Conservation (phyloP, 2,113 vertebrate species). For the Corythoichthys intestinalis region DNA sequence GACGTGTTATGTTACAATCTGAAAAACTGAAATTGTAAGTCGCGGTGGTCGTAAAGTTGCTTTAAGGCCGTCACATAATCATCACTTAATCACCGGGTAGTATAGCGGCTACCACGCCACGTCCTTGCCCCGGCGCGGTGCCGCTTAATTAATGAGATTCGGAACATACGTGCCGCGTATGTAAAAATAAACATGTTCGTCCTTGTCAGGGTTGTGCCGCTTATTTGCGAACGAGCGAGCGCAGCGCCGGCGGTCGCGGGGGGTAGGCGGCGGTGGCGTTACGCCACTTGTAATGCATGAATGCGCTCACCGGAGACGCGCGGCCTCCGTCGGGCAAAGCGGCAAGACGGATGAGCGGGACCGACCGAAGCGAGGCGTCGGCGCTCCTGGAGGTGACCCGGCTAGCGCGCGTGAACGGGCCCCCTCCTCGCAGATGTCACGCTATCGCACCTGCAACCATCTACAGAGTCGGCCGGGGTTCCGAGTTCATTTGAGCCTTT, state of each 20-base stretch:
- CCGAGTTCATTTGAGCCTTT: too few relatives aligned
- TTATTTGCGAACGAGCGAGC: conserved; percentile 36
- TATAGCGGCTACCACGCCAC: neutral
- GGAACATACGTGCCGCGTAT: conserved; percentile 42
- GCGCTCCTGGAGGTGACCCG: conserved; percentile 70
- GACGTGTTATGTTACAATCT: too few relatives aligned
- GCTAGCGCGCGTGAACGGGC: conserved; percentile 17
- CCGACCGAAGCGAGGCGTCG: conserved; percentile 56
- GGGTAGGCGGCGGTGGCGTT: neutral
- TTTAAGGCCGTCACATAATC: neutral
- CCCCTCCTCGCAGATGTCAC: too few relatives aligned
- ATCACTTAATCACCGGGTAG: neutral
- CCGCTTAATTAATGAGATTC: conserved; percentile 18
- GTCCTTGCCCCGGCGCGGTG: neutral
- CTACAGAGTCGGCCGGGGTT: too few relatives aligned
- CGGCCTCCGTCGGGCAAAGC: conserved; percentile 43
- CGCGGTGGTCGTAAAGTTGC: neutral
- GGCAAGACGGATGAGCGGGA: conserved; percentile 63
- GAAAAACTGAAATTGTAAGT: neutral
- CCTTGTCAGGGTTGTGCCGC: conserved; percentile 61
- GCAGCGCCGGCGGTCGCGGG: conserved; percentile 30
- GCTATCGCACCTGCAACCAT: neutral
- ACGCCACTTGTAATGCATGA: conserved; percentile 61
- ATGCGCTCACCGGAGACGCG: conserved; percentile 63
- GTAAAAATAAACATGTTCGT: conserved; percentile 50